These are phyloP conservation scores for Lasius fuliginosus DNA, from an alignment of 2,888 invertebrate species.

Conservation along the genomic window DNA sequence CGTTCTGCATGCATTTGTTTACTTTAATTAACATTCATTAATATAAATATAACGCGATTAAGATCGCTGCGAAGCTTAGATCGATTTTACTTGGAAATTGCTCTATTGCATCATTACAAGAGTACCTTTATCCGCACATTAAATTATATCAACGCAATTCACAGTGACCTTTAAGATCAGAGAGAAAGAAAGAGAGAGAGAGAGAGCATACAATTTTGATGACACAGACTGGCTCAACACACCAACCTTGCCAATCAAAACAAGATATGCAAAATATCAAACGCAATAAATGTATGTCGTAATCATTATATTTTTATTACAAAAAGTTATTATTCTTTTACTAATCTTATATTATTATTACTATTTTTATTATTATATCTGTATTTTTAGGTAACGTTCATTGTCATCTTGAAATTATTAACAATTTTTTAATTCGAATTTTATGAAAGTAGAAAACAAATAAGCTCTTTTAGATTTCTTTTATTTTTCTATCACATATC, in stretches of 20 bases:
- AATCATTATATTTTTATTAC: not conserved
- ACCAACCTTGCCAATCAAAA: constrained; percentile 11
- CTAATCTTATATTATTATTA: not conserved
- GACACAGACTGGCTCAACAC: not conserved
- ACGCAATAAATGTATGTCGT: not conserved
- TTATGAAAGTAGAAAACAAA: not conserved
- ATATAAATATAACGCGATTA: constrained; percentile 1
- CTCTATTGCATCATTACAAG: not conserved
- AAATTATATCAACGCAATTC: constrained; percentile 40
- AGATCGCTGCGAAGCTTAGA: not conserved
- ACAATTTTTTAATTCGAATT: not conserved
- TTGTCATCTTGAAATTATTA: not conserved
- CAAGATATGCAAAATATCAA: not conserved
- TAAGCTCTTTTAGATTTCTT: not conserved
- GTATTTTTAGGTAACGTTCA: not conserved
- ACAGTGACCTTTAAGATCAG: constrained; percentile 36
- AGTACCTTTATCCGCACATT: not conserved
- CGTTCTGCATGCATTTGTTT: not conserved
- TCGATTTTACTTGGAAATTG: constrained; percentile 43
- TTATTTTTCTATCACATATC: not conserved
- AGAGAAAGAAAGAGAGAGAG: constrained; percentile 1
- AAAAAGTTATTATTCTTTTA: not conserved
- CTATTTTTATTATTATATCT: not conserved
- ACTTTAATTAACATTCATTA: constrained; percentile 13
- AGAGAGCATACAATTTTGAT: constrained; percentile 12